Conservation (phyloP, 2,888 invertebrate genomes). For the Pandemis heparana region DNA sequence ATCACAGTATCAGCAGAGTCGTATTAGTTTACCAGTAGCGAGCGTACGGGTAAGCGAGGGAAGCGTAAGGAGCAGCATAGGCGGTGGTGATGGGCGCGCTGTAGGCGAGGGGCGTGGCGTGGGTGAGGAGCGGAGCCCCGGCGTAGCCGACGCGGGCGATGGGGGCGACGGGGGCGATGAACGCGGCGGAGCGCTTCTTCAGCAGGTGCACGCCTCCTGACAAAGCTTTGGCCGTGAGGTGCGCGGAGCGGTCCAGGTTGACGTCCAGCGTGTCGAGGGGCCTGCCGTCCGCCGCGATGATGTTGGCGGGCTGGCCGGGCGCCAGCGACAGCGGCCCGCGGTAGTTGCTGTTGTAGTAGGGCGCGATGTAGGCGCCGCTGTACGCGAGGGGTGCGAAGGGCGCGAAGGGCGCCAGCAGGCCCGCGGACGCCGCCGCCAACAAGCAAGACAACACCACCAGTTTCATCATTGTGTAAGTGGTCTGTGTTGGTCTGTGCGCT, state of each 20-base stretch:
- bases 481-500: slow-evolving; percentile 73
- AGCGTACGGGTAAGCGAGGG: slow-evolving; percentile 20
- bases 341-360: slow-evolving; percentile 65
- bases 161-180: slow-evolving; percentile 44
- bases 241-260: slow-evolving; percentile 77
- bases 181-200: slow-evolving; percentile 59
- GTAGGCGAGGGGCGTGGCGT: slow-evolving; percentile 48
- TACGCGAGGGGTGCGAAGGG: slow-evolving; percentile 48
- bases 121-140: slow-evolving; percentile 45
- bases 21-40: slow-evolving; percentile 34
- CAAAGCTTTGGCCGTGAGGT: slow-evolving; percentile 71
- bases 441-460: slow-evolving; percentile 88
- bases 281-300: slow-evolving; percentile 74
- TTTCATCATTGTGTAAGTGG: slow-evolving; percentile 79
- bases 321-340: slow-evolving; percentile 76
- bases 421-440: slow-evolving; percentile 82
- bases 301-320: slow-evolving; percentile 77
- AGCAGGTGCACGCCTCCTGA: slow-evolving; percentile 63
- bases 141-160: slow-evolving; percentile 41
- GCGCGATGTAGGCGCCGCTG: slow-evolving; percentile 55
- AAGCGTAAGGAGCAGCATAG: slow-evolving; percentile 41
- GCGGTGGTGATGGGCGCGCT: slow-evolving; percentile 49
- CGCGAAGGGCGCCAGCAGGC: slow-evolving; percentile 48
- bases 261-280: slow-evolving; percentile 79
- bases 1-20: slow-evolving; percentile 42